Base-by-base conservation (phyloP, 2,113 vertebrate genomes). In the Petrocephalus microphthalmus region DNA sequence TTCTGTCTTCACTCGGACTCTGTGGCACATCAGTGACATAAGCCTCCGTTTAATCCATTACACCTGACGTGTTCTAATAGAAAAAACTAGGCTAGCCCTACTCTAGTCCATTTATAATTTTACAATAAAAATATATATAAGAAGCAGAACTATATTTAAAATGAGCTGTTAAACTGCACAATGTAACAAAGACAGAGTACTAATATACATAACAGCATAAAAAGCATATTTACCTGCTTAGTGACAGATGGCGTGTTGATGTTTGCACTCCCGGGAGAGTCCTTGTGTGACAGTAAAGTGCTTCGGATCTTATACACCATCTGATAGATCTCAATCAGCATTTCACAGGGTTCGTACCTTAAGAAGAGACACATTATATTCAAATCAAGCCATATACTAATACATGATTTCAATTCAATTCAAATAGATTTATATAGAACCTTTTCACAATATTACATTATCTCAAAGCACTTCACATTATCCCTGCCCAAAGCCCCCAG, bases 281-380 rank as follows among this genome's bases (percentile, higher is more conserved):
- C 95, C 92, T 94, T 96, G 82, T 94, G 91, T 42, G 94, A 93
- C 91, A 96, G 87, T 52, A 96, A 92, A 83, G 92, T 90, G 89
- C 90, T 95, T 90, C 95, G 92, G 92, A 96, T 94, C 92, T 96
- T 95, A 91, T 94, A 94, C 91, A 96, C 94, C 3, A 91, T 93
- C 90, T 95, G 95, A 91, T 95, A 96, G 89, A 96, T 93, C 57
- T 96, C 93, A 22, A 93, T 90, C 84, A 96, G 94, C 92, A 92
- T 93, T 90, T 96, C 94, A 87, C 92, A 94, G 22, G 95, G 94
- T 84, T 96, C 95, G 45, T 93, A 94, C 90, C 96, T 96, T 88
- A 42, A 7, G 22, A 82, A 60, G 3, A 84, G 2, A 52, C 56
- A 71, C 10, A 52, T n/a, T 45, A 15, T 47, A 60, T 45, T 71